Evolutionary conservation across 2,797 vertebrate genomes (phyloP), one percentile per base, ranked within the genome.

Genomic region (Hydrocynus forskahlii): DNA sequence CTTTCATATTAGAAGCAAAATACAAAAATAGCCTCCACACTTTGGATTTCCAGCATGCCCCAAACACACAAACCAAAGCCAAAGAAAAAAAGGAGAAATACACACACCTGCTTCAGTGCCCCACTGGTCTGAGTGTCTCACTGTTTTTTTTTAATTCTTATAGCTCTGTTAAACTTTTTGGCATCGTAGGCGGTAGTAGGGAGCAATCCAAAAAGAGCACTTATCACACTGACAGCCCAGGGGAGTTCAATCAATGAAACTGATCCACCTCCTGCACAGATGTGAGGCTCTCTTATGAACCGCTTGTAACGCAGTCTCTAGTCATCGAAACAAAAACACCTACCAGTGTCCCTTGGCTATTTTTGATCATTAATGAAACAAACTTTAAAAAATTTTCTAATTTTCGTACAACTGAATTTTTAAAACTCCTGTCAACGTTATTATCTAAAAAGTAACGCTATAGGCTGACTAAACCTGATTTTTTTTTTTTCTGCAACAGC

Each of bases 221-320:
- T 76, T 76, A 23, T 60, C 57, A 75, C 4, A 7, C 12, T 40
- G 62, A 75, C 52, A 75, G 52, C 54, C 43, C 17, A 19, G 21
- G 21, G 54, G 45, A 54, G 64, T 59, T 78, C 25, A 82, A 59
- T 64, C 74, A 82, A 59, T 82, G 25, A 76, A 82, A 55, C 16
- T 43, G 29, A 45, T 71, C 59, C 74, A 64, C 80, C 66, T 62
- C 7, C 45, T 66, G 60, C 70, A 29, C 21, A 66, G 55, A 75
- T 25, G 40, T 54, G 23, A 16, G 25, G 2, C 13, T 16, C 35
- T 43, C 2, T 6, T n/a, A 21, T 45, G 12, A 16, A 70, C 8
- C 60, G 13, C 23, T 43, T 43, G 19, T 43, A 10, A 50, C 17
- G 0, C 17, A 55, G 17, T 19, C 4, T 55, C 54, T 1, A 19